Evolutionary conservation across 2,797 vertebrate species (phyloP).

Genomic region (Pipistrellus nathusii): DNA sequence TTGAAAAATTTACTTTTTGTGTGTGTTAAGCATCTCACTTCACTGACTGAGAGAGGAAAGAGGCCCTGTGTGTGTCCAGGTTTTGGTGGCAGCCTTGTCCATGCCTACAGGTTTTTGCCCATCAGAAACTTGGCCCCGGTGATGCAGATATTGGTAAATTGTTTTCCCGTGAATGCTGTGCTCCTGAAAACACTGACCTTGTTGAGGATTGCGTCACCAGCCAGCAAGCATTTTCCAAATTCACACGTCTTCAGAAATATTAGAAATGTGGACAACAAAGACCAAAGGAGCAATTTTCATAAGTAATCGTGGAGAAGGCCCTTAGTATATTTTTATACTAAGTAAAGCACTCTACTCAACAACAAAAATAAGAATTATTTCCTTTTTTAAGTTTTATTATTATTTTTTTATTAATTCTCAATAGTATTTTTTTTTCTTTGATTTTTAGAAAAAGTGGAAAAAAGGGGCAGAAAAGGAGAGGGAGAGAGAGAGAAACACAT

Average conservation of each 20-base stretch:
- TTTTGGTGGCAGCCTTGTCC: neutral
- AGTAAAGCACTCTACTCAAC: neutral
- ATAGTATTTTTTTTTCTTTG: no score
- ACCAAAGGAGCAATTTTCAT: neutral
- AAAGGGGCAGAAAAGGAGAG: no score
- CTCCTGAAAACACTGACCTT: neutral
- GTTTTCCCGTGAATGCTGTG: neutral
- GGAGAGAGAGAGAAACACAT: no score
- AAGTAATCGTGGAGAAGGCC: neutral
- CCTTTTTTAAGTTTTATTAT: neutral
- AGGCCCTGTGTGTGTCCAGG: neutral
- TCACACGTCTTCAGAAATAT: conserved; percentile 13
- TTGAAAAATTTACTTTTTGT: neutral
- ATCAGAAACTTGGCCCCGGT: neutral
- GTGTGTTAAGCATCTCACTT: neutral
- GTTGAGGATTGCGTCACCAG: neutral
- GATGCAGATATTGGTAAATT: neutral
- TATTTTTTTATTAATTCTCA: no score
- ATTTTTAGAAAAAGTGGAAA: no score
- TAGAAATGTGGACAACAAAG: conserved; percentile 27
- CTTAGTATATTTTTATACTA: neutral
- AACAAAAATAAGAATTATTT: neutral
- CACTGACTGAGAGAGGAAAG: neutral
- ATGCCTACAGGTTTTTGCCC: neutral
- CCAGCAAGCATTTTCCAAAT: conserved; percentile 6